These are phyloP conservation scores for Papilio dardanus DNA, from an alignment of 1,140 invertebrate genomes.

Conservation along the genomic window DNA sequence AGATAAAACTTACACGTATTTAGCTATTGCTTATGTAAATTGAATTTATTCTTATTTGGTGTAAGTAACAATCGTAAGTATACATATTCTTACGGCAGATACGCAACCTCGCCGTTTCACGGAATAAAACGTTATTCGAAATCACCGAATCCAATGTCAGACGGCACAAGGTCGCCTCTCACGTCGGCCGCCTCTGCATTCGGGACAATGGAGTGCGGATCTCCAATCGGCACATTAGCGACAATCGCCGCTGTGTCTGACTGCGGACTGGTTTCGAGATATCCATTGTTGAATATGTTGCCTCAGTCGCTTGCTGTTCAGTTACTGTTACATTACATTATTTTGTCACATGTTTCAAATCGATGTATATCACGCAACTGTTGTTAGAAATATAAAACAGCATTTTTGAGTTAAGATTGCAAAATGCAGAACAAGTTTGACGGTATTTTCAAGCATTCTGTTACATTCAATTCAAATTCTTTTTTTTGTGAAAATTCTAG, in stretches of 20 bases:
- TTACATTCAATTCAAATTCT: background rate
- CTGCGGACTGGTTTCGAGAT: constrained; percentile 9
- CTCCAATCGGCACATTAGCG: constrained; percentile 45
- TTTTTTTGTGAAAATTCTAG: background rate
- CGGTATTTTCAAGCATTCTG: background rate
- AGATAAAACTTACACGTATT: background rate
- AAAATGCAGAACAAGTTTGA: background rate
- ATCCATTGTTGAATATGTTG: background rate
- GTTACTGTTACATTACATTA: constrained; percentile 9
- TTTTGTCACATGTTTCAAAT: constrained; percentile 12
- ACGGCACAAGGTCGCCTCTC: constrained; percentile 64
- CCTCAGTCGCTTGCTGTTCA: background rate
- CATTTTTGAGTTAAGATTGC: background rate
- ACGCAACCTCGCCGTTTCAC: background rate
- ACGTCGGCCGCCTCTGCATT: constrained; percentile 56
- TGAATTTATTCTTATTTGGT: background rate
- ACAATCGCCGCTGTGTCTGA: constrained; percentile 28
- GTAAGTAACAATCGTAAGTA: background rate
- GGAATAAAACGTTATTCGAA: constrained; percentile 60
- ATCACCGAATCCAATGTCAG: constrained; percentile 65
- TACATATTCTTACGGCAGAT: background rate
- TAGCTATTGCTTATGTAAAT: background rate
- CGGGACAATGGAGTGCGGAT: constrained; percentile 45
- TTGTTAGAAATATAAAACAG: background rate
- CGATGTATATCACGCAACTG: background rate